These are phyloP conservation scores for Pterostichus madidus DNA, from an alignment of 2,888 invertebrate genomes.

Conservation along the genomic window DNA sequence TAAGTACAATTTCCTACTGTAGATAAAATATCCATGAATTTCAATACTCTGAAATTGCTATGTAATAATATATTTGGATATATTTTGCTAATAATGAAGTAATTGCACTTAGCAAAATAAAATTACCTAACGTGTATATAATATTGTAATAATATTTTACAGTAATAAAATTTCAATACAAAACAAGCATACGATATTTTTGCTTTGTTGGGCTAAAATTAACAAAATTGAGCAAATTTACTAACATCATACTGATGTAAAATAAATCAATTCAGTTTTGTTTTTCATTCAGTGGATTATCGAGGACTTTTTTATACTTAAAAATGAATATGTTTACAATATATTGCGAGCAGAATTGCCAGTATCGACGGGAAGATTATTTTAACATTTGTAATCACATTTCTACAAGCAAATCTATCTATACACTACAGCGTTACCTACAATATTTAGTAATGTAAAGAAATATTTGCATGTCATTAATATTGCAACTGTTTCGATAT, in stretches of 20 bases:
- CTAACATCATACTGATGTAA: not conserved
- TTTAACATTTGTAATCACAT: conserved; percentile 58
- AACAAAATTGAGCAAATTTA: conserved; percentile 43
- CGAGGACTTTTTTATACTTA: conserved; percentile 14
- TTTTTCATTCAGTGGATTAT: conserved; percentile 2
- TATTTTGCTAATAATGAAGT: conserved; percentile 63
- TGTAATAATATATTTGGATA: conserved; percentile 66
- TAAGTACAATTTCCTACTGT: conserved; percentile 65
- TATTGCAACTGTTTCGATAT: conserved; percentile 65
- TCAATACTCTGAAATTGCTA: conserved; percentile 62
- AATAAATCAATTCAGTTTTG: conserved; percentile 30
- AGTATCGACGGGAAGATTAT: conserved; percentile 60
- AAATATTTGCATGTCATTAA: conserved; percentile 62
- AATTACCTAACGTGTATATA: conserved; percentile 63
- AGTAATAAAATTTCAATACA: conserved; percentile 65
- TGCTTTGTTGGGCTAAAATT: conserved; percentile 29
- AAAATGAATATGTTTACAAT: conserved; percentile 51
- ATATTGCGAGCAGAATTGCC: conserved; percentile 64
- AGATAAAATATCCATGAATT: conserved; percentile 60
- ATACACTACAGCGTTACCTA: conserved; percentile 55
- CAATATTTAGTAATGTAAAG: conserved; percentile 57
- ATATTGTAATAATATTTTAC: conserved; percentile 57
- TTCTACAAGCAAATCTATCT: conserved; percentile 58
- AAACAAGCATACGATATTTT: conserved; percentile 59
- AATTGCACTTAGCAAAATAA: conserved; percentile 67